Conservation (phyloP, 2,888 invertebrate genomes). For the Ophion slaviceki region DNA sequence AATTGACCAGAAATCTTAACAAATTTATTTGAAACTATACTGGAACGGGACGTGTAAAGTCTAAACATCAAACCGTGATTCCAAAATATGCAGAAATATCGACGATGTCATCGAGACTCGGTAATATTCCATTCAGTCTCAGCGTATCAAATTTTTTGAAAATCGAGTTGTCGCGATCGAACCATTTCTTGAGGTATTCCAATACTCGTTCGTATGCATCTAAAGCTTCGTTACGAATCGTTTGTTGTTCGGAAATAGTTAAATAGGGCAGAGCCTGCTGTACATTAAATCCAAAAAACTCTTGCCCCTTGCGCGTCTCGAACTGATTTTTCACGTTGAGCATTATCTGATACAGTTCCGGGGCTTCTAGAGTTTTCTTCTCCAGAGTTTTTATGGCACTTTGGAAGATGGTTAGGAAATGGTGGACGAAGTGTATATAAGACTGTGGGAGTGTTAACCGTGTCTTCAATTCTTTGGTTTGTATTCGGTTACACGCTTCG, state of each 20-base stretch:
- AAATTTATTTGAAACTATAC: conserved; percentile 25
- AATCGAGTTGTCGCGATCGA: background rate
- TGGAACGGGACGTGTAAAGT: conserved; percentile 13
- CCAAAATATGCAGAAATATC: conserved; percentile 13
- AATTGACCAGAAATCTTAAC: conserved; percentile 6
- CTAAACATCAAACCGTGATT: conserved; percentile 42
- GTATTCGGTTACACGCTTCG: no score
- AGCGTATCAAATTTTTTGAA: conserved; percentile 16
- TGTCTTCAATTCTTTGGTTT: background rate
- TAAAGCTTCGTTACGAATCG: conserved; percentile 14
- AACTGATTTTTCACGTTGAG: conserved; percentile 20
- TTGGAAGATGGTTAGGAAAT: conserved; percentile 30
- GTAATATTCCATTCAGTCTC: conserved; percentile 17
- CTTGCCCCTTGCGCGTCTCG: conserved; percentile 2
- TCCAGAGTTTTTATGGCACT: conserved; percentile 22
- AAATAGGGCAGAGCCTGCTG: conserved; percentile 24
- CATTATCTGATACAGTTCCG: conserved; percentile 19
- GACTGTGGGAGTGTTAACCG: conserved; percentile 36
- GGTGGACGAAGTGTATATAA: conserved; percentile 23
- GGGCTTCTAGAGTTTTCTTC: conserved; percentile 20
- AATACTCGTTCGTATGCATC: conserved; percentile 21
- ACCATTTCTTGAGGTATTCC: conserved; percentile 21
- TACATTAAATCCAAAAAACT: conserved; percentile 16
- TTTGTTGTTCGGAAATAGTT: conserved; percentile 9
- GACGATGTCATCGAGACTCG: conserved; percentile 13